A percentile compares a stretch with the other conserved stretches of the same genome.
Evolutionary conservation across 2,888 invertebrate species (phyloP).

Genomic region (Drosophila nigritarsus): DNA sequence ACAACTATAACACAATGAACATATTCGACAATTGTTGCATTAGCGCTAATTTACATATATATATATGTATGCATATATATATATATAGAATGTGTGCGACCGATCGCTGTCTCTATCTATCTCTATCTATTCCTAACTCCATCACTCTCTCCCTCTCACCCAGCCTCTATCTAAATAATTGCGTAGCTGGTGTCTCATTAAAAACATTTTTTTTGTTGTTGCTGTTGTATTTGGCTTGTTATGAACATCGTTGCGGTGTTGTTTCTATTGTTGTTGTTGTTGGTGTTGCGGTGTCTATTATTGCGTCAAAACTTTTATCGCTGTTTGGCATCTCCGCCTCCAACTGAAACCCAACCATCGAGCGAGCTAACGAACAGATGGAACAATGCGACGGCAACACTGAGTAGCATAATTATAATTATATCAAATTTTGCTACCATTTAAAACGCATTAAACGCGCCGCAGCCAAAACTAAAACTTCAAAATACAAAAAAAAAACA

Average conservation of each 20-base stretch:
- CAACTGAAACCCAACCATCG: conserved; percentile 12
- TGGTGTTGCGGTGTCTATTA: conserved; percentile 48
- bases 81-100: conserved; percentile 12
- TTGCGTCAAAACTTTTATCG: conserved; percentile 62
- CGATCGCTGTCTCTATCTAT: conserved; percentile 15
- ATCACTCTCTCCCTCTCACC: not conserved
- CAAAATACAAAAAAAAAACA: not conserved
- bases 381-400: conserved; percentile 47
- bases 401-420: conserved; percentile 78
- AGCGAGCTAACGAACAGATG: conserved; percentile 26
- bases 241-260: conserved; percentile 18
- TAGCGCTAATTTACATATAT: conserved; percentile 43
- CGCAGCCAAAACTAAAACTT: conserved; percentile 31
- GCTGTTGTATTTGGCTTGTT: conserved; percentile 33
- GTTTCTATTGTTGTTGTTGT: conserved; percentile 13
- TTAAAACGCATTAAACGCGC: conserved; percentile 81
- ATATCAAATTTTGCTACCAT: conserved; percentile 81
- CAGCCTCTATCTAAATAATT: conserved; percentile 38
- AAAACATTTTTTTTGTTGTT: conserved; percentile 34
- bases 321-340: conserved; percentile 56
- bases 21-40: conserved; percentile 54
- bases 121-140: conserved; percentile 1
- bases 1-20: conserved; percentile 17
- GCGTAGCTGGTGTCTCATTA: conserved; percentile 59
- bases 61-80: too few species aligned